Percentiles rank a stretch among this genome's conserved stretches.
Conservation (phyloP, 2,113 vertebrate species). For the Apodemus sylvaticus region DNA sequence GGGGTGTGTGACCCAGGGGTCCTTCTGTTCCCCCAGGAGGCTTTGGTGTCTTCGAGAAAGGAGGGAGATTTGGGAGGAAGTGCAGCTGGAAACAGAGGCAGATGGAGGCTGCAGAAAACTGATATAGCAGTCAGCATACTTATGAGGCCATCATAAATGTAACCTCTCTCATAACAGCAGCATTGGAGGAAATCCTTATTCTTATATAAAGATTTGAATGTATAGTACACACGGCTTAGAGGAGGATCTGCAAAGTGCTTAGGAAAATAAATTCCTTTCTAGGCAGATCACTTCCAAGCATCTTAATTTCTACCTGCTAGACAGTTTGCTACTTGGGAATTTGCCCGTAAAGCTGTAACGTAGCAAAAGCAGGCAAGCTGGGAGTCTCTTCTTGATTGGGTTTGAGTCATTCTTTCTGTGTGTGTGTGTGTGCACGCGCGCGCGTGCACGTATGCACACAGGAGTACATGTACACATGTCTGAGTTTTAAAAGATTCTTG, state of each 20-base stretch:
- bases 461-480: neutral
- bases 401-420: neutral
- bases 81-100: neutral
- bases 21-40: neutral
- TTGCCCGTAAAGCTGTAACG: conserved; percentile 18
- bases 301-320: conserved; percentile 21
- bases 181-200: conserved; percentile 22
- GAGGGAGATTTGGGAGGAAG: neutral
- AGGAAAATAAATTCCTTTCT: conserved; percentile 31
- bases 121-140: neutral
- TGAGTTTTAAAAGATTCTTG: conserved; percentile 46
- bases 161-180: neutral
- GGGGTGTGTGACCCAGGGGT: neutral
- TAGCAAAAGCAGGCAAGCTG: conserved; percentile 37
- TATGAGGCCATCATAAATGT: neutral
- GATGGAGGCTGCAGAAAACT: neutral
- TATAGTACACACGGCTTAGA: neutral
- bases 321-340: neutral
- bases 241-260: neutral
- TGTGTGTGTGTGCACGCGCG: neutral
- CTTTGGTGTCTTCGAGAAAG: neutral
- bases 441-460: neutral
- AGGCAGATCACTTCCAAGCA: neutral
- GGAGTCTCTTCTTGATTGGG: conserved; percentile 47
- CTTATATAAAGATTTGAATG: neutral